Conservation (phyloP, 2,888 invertebrate species). For the Chymomyza procnemis region DNA sequence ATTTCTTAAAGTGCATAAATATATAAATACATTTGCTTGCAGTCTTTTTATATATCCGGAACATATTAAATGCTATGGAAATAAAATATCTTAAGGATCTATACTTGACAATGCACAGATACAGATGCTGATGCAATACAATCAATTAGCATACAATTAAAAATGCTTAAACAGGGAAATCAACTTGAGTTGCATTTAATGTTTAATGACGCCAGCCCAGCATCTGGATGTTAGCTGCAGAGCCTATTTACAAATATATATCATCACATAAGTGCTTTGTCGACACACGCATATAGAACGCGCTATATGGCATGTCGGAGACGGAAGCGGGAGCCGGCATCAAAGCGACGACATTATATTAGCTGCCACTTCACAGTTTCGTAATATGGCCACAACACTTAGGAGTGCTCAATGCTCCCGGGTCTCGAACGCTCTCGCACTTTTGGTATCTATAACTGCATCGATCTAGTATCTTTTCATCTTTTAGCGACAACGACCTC, state of each 20-base stretch:
- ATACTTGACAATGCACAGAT: neutral
- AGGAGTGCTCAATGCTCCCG: conserved; percentile 21
- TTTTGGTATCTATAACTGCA: conserved; percentile 3
- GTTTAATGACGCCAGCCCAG: conserved; percentile 3
- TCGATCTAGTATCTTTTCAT: conserved; percentile 18
- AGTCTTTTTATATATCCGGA: neutral
- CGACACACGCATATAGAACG: neutral
- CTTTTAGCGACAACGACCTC: conserved; percentile 17
- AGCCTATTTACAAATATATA: conserved; percentile 3
- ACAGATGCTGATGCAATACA: conserved; percentile 25
- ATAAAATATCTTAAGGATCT: conserved; percentile 4
- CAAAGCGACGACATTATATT: conserved; percentile 74
- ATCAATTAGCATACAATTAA: conserved; percentile 73
- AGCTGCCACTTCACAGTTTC: conserved; percentile 75
- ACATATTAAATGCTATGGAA: neutral
- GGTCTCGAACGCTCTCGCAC: no score
- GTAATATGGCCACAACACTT: conserved; percentile 50
- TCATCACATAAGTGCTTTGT: neutral
- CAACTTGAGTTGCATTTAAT: conserved; percentile 43
- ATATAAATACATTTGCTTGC: neutral
- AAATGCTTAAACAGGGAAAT: conserved; percentile 65
- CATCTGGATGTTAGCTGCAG: conserved; percentile 6
- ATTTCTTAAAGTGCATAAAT: neutral
- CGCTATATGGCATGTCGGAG: neutral
- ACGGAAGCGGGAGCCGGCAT: conserved; percentile 31